Conservation (phyloP, 2,797 vertebrate genomes). For the Diceros bicornis region DNA sequence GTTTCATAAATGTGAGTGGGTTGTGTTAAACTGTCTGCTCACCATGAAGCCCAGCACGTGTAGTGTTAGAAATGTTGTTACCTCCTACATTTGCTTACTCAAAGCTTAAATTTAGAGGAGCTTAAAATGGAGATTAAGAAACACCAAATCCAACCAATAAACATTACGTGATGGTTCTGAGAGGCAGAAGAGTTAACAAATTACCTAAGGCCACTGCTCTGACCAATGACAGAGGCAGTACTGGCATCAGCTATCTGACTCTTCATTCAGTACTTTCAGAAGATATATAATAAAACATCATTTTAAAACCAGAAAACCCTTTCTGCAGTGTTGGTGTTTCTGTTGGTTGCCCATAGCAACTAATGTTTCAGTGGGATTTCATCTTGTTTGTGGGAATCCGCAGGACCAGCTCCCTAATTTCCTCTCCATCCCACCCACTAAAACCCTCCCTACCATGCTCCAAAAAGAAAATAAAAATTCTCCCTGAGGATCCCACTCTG, state of each 20-base stretch:
- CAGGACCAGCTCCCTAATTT: background rate
- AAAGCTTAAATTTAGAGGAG: conserved; percentile 68
- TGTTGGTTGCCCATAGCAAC: conserved; percentile 52
- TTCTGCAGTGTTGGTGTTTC: conserved; percentile 63
- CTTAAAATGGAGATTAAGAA: conserved; percentile 71
- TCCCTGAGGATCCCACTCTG: background rate
- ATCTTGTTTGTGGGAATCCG: conserved; percentile 28
- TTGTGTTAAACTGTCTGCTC: background rate
- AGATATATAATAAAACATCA: conserved; percentile 33
- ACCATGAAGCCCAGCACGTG: background rate
- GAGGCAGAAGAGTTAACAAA: conserved; percentile 38
- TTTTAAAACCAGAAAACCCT: conserved; percentile 56
- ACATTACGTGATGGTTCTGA: background rate
- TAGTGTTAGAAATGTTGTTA: conserved; percentile 15
- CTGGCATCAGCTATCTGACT: background rate
- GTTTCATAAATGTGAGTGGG: conserved; percentile 16
- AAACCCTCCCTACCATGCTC: background rate
- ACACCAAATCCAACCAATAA: background rate
- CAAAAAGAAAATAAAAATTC: conserved; percentile 60
- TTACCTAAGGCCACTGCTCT: background rate
- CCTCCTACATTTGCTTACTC: conserved; percentile 35
- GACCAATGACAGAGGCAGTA: background rate
- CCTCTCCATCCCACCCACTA: background rate
- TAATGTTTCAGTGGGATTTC: conserved; percentile 61
- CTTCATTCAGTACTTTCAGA: conserved; percentile 53